Base-by-base conservation (phyloP, 2,888 invertebrate species). In the Protonemura montana region DNA sequence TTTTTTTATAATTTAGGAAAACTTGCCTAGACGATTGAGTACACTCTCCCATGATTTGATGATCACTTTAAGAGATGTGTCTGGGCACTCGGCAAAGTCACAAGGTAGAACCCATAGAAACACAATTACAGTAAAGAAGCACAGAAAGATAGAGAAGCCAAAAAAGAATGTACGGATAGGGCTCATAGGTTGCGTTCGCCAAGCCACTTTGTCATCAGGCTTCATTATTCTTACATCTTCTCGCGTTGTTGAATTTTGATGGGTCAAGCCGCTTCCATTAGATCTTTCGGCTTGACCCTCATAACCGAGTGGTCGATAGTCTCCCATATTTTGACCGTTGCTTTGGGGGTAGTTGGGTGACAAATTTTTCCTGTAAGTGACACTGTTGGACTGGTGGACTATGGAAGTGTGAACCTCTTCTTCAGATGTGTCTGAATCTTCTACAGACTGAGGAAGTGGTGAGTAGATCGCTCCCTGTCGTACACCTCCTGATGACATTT, bases 31-130 rank as follows among this genome's bases (percentile, higher is more conserved):
- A 80, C 90, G 90, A 88, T 90, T 90, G 77, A 92, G 89, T 76
- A 90, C 90, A 89, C 90, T 90, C 82, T 91, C 91, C 92, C 92
- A 92, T 0, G 91, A 86, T 80, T 85, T 86, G 5, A 86, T 80
- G 29, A 85, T 82, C 16, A 78, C 35, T 26, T 76, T 86, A 25
- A 59, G 80, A n/a, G 89, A 86, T 10, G 89, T 85, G 27, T 90
- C 88, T 27, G 94, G 93, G 89, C 96, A 96, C 85, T 94, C 94
- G 25, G 94, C 93, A 6, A 93, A 93, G 89, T 95, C 95, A 89
- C 97, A 97, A 0, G 97, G 97, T 89, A 95, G 91, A 21, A 95
- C 94, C 95, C 95, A 96, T 6, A 96, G 91, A 90, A 96, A 97
- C 89, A 95, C 93, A 78, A 96, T 92, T 84, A 95, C 94, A 7